Evolutionary conservation across 2,888 invertebrate species (phyloP).

Genomic region (Julus scandinavius): DNA sequence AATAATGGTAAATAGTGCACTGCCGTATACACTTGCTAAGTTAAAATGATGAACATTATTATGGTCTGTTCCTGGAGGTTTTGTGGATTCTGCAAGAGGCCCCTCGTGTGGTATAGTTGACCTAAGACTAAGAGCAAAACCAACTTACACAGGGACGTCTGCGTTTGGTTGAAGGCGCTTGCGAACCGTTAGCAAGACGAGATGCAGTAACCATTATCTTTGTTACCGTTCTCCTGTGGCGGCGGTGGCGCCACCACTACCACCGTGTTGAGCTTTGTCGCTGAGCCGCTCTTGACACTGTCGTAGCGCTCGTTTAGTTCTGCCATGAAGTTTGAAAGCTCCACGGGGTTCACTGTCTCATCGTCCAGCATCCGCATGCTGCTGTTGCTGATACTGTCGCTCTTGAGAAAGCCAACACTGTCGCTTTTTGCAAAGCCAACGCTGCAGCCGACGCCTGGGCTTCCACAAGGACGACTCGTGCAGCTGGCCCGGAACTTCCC

Average conservation of each 20-base stretch:
- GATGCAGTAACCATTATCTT: neutral
- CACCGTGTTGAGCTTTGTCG: neutral
- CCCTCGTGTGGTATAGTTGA: too few species aligned
- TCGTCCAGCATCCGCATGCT: slow-evolving; percentile 79
- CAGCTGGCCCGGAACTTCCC: neutral
- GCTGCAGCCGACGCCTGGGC: neutral
- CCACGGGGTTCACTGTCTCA: slow-evolving; percentile 75
- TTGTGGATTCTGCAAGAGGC: too few species aligned
- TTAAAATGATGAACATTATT: too few species aligned
- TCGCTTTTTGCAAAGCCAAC: too few species aligned
- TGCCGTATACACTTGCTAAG: too few species aligned
- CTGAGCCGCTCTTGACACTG: neutral
- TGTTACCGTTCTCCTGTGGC: neutral
- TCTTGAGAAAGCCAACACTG: slow-evolving; percentile 44
- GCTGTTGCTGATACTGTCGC: slow-evolving; percentile 74
- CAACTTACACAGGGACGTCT: too few species aligned
- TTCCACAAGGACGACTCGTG: neutral
- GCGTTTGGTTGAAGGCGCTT: too few species aligned
- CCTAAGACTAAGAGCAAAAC: too few species aligned
- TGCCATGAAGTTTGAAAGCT: slow-evolving; percentile 76
- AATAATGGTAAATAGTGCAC: too few species aligned
- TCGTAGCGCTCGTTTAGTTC: slow-evolving; percentile 70
- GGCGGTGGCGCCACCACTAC: neutral
- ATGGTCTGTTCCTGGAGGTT: too few species aligned
- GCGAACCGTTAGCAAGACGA: neutral